phyloP scores from a whole-genome alignment of 2,888 invertebrate species.

The Oligia fasciuncula region DNA sequence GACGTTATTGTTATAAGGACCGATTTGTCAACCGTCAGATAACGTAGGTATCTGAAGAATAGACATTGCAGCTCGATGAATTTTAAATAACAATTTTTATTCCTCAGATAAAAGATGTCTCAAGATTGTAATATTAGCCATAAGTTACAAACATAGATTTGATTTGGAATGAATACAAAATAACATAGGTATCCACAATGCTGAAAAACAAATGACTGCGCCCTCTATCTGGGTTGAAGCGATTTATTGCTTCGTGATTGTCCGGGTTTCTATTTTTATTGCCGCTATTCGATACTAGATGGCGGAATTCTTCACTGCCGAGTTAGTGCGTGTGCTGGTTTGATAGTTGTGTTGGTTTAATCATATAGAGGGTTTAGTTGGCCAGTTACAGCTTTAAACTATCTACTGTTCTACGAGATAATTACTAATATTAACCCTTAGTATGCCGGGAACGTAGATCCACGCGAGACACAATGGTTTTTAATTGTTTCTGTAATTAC shows the following conservation, averaged over 20 bases:
- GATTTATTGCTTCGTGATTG: constrained; percentile 52
- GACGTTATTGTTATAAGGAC: not conserved
- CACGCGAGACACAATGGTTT: no score
- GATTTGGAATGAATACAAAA: not conserved
- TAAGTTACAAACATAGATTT: not conserved
- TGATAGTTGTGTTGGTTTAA: not conserved
- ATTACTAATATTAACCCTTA: not conserved
- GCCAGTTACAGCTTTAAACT: not conserved
- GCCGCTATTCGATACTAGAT: constrained; percentile 76
- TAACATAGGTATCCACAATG: not conserved
- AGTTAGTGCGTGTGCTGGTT: not conserved
- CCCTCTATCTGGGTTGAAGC: constrained; percentile 58
- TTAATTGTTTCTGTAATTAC: no score
- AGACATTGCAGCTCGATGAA: not conserved
- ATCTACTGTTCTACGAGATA: not conserved
- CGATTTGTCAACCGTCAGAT: not conserved
- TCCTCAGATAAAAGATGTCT: not conserved
- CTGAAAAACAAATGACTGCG: constrained; percentile 36
- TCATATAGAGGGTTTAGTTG: not conserved
- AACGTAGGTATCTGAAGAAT: not conserved
- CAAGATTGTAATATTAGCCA: not conserved
- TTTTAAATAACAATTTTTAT: not conserved
- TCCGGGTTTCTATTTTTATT: constrained; percentile 67
- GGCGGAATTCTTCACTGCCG: constrained; percentile 60
- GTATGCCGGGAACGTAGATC: no score